Base-by-base conservation (phyloP, 2,888 invertebrate genomes). In the Hirtodrosophila trivittata region DNA sequence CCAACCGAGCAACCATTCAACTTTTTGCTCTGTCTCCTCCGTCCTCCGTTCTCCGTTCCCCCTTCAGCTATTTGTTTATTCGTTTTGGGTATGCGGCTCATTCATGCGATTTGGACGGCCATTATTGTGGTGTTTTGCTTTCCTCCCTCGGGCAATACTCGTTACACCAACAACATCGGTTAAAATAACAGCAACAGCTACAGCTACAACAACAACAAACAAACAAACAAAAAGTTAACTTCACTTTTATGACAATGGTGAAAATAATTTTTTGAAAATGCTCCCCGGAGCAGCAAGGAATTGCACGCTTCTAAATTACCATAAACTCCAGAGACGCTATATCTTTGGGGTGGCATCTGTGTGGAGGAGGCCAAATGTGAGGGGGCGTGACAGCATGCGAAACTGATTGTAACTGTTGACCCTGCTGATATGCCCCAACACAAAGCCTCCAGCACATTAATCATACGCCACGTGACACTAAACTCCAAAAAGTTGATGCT, bases 161-260 rank as follows among this genome's bases (percentile, higher is more conserved):
- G 6, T 6, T 39, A 33, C 45, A 66, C 30, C 59, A 51, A 26
- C 8, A 54, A 26, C 26, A 50, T 50, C 30, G 37, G 14, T 21
- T 39, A 50, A 43, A 47, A 65, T 4, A 35, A 13, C n/a, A 46
- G 37, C 3, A 65, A 35, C n/a, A 54, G 47, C 21, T 57, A 42
- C 25, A 58, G 37, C 1, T 45, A 30, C 6, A 49, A 10, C n/a
- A 55, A 28, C 50, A 33, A 30, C 13, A 37, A 41, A 49, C 18
- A 41, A 16, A 45, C 47, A 68, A 50, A 38, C 46, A 43, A 21
- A 51, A 75, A 67, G 55, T 71, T 57, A 63, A 70, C 67, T 71
- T 64, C 63, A 71, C 63, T 77, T 82, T 78, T 78, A 77, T 66
- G 75, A 77, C 83, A 78, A 83, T 76, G 73, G 69, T 47, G 56